Evolutionary conservation across 2,888 invertebrate species (phyloP).

Genomic region (Paralinhomoeus sp.): DNA sequence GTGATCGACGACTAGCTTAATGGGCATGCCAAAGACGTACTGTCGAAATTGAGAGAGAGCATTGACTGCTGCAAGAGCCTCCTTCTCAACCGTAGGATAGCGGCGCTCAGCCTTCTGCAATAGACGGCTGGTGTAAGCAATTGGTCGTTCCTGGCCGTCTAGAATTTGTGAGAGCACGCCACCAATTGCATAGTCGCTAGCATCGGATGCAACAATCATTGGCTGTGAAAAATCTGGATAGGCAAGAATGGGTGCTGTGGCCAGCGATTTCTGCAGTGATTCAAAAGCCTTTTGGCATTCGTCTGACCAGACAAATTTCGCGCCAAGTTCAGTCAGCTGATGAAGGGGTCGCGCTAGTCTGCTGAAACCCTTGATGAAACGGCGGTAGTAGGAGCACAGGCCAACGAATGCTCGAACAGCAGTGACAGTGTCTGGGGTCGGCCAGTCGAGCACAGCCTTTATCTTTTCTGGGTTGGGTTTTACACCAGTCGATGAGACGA

Average conservation of each 20-base stretch:
- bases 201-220: slow-evolving; percentile 1
- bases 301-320: background rate
- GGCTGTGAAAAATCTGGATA: slow-evolving; percentile 2
- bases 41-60: background rate
- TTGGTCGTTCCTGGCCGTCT: background rate
- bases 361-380: background rate
- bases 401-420: background rate
- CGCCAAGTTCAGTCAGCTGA: background rate
- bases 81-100: background rate
- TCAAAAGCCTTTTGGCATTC: background rate
- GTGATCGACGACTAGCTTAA: no score
- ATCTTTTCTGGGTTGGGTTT: background rate
- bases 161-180: background rate
- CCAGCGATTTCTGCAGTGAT: background rate
- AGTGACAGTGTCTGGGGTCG: background rate
- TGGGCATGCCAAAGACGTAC: no score
- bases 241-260: background rate
- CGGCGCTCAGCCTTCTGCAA: background rate
- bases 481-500: background rate
- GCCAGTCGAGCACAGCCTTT: background rate
- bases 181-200: background rate
- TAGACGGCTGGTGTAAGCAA: background rate
- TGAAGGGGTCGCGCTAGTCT: background rate
- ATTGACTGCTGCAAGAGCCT: slow-evolving; percentile 1
- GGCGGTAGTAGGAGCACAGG: background rate